A percentile compares a stretch with the other conserved stretches of the same genome.
phyloP scores from a whole-genome alignment of 2,797 vertebrate genomes.

The Centroberyx gerrardi region DNA sequence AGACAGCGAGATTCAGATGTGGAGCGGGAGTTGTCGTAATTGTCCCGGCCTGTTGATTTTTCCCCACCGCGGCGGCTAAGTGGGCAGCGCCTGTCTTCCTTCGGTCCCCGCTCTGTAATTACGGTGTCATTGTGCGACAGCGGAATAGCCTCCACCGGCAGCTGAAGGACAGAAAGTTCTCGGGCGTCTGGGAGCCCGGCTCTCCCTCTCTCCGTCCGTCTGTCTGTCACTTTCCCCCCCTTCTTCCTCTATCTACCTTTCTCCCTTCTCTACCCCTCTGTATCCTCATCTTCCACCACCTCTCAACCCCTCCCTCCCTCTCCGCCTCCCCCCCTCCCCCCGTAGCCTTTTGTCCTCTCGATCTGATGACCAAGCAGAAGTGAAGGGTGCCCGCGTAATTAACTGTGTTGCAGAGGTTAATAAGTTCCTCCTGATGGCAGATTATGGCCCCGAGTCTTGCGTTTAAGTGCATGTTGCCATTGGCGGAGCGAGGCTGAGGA shows the following conservation, averaged over 20 bases:
- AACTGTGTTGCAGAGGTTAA: constrained; percentile 66
- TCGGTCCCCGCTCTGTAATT: constrained; percentile 70
- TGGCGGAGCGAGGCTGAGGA: constrained; percentile 5
- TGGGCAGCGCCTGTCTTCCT: constrained; percentile 67
- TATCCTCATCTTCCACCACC: constrained; percentile 1
- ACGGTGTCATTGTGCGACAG: constrained; percentile 73
- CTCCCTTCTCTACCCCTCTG: neutral
- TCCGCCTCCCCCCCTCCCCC: neutral
- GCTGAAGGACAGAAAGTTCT: constrained; percentile 59
- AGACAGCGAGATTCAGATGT: constrained; percentile 43
- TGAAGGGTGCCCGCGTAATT: constrained; percentile 59
- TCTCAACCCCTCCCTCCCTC: constrained; percentile 1
- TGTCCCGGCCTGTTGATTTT: constrained; percentile 60
- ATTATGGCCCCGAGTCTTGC: constrained; percentile 30
- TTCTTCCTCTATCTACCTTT: neutral
- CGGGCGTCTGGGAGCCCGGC: constrained; percentile 36
- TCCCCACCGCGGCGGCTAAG: constrained; percentile 54
- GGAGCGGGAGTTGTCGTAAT: constrained; percentile 58
- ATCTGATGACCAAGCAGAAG: constrained; percentile 66
- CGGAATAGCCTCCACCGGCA: constrained; percentile 48
- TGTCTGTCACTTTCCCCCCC: constrained; percentile 14
- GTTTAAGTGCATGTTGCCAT: constrained; percentile 29
- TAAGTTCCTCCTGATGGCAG: constrained; percentile 48
- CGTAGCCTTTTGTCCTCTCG: constrained; percentile 39
- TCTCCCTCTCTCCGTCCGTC: neutral